Percentiles rank a stretch among this genome's conserved stretches.
Conservation (phyloP, 2,888 invertebrate species). For the Heteromurus nitidus region DNA sequence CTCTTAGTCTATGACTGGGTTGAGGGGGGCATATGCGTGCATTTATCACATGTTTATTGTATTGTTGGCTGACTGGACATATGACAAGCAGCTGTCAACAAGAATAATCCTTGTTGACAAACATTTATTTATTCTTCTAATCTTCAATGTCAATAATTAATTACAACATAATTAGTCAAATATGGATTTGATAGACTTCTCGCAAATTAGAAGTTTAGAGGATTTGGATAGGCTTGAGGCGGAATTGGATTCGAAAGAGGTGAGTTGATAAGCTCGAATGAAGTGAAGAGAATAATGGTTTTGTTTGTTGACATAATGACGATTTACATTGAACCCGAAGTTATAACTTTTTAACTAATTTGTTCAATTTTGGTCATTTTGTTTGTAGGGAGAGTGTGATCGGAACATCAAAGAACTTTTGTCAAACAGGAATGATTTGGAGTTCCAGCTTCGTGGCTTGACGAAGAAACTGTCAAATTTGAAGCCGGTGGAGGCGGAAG, state of each 20-base stretch:
- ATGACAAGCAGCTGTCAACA: too few relatives aligned
- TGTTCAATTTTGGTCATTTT: too few relatives aligned
- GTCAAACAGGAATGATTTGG: slow-evolving; percentile 85
- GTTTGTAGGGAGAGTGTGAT: slow-evolving; percentile 82
- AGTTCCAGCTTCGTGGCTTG: slow-evolving; percentile 87
- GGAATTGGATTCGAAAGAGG: slow-evolving; percentile 64
- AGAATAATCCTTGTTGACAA: too few relatives aligned
- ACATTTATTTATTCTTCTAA: too few relatives aligned
- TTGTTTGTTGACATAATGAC: too few relatives aligned
- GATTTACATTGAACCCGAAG: background rate
- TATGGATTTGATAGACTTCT: slow-evolving; percentile 62
- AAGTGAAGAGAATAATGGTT: too few relatives aligned
- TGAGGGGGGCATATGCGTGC: background rate
- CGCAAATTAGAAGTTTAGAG: slow-evolving; percentile 63
- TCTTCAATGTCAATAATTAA: too few relatives aligned
- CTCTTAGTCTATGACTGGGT: background rate
- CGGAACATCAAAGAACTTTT: slow-evolving; percentile 83
- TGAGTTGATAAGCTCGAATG: too few relatives aligned
- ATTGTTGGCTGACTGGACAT: too few relatives aligned
- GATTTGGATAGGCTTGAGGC: slow-evolving; percentile 69
- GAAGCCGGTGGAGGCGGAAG: slow-evolving; percentile 85
- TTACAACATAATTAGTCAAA: too few relatives aligned
- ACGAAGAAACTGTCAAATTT: slow-evolving; percentile 88
- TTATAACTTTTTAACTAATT: background rate
- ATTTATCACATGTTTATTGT: background rate